Evolutionary conservation across 64 coral and sea anemone genomes (phyloP), one percentile per base, ranked within the genome.

Genomic region (Anthopleura sola): DNA sequence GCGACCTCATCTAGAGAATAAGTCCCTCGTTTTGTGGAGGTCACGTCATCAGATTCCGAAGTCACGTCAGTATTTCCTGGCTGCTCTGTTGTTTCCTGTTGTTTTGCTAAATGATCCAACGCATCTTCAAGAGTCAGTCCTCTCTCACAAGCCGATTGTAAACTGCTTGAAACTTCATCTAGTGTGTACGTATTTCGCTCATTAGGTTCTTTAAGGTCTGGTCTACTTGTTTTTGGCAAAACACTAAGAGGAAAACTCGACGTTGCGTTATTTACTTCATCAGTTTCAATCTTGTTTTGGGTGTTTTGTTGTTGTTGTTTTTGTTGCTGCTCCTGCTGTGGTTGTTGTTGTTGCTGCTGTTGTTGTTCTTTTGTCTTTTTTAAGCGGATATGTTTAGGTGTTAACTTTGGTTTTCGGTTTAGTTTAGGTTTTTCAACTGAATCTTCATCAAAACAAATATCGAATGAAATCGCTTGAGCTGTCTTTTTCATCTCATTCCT

Each of bases 1-100:
- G 87, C 58, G 34, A 90, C 87, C 49, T 88, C 77, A 46, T 89
- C 87, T n/a, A 94, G 53, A 13, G 83, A 82, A 51, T 82, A 89
- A 1, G 83, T 93, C 15, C 57, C 60, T 24, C 87, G 74, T 15
- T 93, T 88, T 55, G 82, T 33, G 8, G 38, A 37, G n/a, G 37
- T 28, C n/a, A 16, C n/a, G 34, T 34, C 66, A 71, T 32, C 66
- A 34, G 66, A 31, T 71, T 34, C 66, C 29, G 34, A 71, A 29
- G 29, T 71, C 66, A 34, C 13, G 66, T 32, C 31, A 11, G 13
- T 71, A 10, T 15, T 34, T 71, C 23, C 13, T 34, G 28, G 26
- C 2, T 71, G 66, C 13, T 71, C 15, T 9, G 3, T 71, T 34
- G 28, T 32, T 71, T 71, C 66, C 29, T 71, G 66, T 32, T 71